These are phyloP conservation scores for Philopedon plagiatum DNA, from an alignment of 2,888 invertebrate species.

Conservation along the genomic window DNA sequence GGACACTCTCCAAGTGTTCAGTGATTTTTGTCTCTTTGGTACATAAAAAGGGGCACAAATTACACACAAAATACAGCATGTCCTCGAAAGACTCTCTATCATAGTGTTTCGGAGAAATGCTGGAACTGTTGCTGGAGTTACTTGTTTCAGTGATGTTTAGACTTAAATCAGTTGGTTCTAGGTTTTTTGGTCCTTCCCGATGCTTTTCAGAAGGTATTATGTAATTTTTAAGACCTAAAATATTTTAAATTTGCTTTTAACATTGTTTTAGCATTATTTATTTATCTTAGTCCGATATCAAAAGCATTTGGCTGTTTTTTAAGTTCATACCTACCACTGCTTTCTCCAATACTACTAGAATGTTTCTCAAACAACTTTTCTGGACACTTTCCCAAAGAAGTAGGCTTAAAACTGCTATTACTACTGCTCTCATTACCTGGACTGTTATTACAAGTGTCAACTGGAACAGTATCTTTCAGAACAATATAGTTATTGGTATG, in stretches of 20 bases:
- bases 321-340: constrained; percentile 1
- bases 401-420: not conserved
- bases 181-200: constrained; percentile 2
- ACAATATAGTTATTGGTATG: constrained; percentile 59
- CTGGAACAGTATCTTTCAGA: constrained; percentile 56
- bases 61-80: constrained; percentile 65
- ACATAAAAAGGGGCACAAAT: constrained; percentile 66
- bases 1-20: constrained; percentile 64
- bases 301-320: not conserved
- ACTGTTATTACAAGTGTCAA: constrained; percentile 20
- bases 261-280: not conserved
- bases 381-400: constrained; percentile 7
- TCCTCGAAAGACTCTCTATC: constrained; percentile 60
- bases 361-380: constrained; percentile 23
- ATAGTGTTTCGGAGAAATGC: constrained; percentile 45
- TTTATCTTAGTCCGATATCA: no score
- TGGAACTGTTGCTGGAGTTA: constrained; percentile 38
- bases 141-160: constrained; percentile 40
- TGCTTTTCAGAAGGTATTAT: not conserved
- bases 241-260: not conserved
- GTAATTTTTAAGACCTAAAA: constrained; percentile 10
- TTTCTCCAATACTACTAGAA: not conserved
- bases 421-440: constrained; percentile 9
- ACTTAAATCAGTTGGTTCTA: constrained; percentile 40
- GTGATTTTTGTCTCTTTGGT: constrained; percentile 64